These are phyloP conservation scores for Nomia melanderi DNA, from an alignment of 1,140 invertebrate genomes.

Conservation along the genomic window DNA sequence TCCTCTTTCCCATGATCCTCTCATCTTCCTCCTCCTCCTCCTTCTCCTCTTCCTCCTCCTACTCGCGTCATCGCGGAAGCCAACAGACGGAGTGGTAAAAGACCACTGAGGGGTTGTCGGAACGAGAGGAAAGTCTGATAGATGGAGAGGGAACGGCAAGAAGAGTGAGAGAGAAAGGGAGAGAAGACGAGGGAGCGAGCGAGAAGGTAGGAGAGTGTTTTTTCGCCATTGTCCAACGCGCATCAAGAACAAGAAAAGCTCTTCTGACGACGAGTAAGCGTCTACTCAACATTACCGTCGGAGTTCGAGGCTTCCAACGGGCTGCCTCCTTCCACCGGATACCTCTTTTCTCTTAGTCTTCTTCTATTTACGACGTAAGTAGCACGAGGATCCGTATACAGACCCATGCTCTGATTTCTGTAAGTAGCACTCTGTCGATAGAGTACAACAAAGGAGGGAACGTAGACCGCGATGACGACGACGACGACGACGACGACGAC, in stretches of 20 bases:
- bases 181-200: background rate
- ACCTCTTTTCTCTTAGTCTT: constrained; percentile 59
- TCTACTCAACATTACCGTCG: constrained; percentile 62
- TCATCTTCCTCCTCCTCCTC: constrained; percentile 6
- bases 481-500: background rate
- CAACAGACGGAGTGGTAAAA: constrained; percentile 45
- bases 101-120: constrained; percentile 42
- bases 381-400: constrained; percentile 60
- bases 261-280: constrained; percentile 67
- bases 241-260: constrained; percentile 74
- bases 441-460: constrained; percentile 43
- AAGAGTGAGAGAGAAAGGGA: background rate
- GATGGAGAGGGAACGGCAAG: constrained; percentile 18
- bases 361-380: constrained; percentile 69
- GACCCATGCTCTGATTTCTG: constrained; percentile 72
- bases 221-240: constrained; percentile 72
- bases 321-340: constrained; percentile 53
- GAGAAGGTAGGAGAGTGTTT: constrained; percentile 57
- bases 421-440: constrained; percentile 75
- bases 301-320: constrained; percentile 55
- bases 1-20: constrained; percentile 23
- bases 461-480: background rate
- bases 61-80: constrained; percentile 45
- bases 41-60: background rate
- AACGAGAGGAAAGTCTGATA: constrained; percentile 35